Base-by-base conservation (phyloP, 2,797 vertebrate species). In the Coranthus polyacanthus region DNA sequence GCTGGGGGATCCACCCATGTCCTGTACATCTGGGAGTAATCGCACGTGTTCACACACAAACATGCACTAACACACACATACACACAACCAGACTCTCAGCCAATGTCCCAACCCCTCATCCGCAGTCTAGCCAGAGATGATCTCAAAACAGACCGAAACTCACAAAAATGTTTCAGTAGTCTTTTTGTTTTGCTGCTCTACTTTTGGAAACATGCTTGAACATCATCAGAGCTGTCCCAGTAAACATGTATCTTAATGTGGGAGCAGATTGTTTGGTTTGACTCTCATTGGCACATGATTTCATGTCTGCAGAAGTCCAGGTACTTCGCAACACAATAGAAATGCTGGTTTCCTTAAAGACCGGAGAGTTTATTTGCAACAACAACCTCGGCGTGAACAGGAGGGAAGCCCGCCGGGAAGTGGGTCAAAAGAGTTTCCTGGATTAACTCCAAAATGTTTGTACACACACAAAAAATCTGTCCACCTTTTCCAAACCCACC, bases 21-120 rank as follows among this genome's bases (percentile, higher is more conserved):
- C 88, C 81, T 84, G 82, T 72, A 86, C 93, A 93, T 94, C 92
- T 95, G 93, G 91, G 90, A 94, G 83, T 85, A 83, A 93, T 92
- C 68, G 51, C 79, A 85, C 60, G 11, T 79, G 66, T 75, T 71
- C 57, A 66, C 73, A 78, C 82, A 69, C 79, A 81, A 62, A 74
- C 9, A 3, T 20, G 7, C 68, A 26, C 69, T 38, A 32, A 32
- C 39, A 22, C 41, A 59, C 64, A 54, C 56, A 56, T 66, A 79
- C 44, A 57, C 62, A 60, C 52, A 67, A 36, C 39, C 55, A 50
- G 16, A 53, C 55, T 44, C 59, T 34, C 24, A 67, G 77, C 75
- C 82, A 80, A 54, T 51, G 68, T 61, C 76, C 74, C 58, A 75
- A 26, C 64, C 72, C 69, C 78, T 85, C 68, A 74, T 66, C 51